Evolutionary conservation across 2,797 vertebrate genomes (phyloP).

Genomic region (Triplophysa bombifrons): DNA sequence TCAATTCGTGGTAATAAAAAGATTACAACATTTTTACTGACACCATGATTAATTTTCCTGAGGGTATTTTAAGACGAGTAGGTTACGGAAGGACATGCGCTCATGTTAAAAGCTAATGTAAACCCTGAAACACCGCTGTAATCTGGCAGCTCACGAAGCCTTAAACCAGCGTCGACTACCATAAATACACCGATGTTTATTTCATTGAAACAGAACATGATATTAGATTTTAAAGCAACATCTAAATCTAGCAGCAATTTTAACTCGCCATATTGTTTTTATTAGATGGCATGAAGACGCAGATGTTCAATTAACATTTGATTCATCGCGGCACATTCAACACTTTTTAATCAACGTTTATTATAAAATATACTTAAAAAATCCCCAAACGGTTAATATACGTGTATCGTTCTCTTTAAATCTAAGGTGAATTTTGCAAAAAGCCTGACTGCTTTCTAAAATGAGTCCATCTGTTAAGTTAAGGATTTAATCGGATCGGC

Average conservation of each 20-base stretch:
- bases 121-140: neutral
- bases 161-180: neutral
- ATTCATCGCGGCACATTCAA: no score
- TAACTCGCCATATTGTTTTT: no score
- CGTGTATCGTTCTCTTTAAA: neutral
- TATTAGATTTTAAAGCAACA: neutral
- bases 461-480: constrained; percentile 53
- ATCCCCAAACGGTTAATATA: no score
- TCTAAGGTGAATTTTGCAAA: neutral
- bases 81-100: neutral
- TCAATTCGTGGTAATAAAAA: no score
- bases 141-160: constrained; percentile 17
- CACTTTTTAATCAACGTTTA: no score
- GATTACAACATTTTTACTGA: no score
- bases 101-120: neutral
- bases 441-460: neutral
- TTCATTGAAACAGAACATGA: neutral
- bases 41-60: no score
- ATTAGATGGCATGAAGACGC: no score
- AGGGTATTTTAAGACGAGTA: no score
- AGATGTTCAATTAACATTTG: no score
- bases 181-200: neutral
- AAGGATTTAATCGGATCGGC: constrained; percentile 56
- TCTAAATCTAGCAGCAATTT: no score
- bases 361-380: no score